These are phyloP conservation scores for Tubulanus polymorphus DNA, from an alignment of 2,888 invertebrate genomes.

Conservation along the genomic window DNA sequence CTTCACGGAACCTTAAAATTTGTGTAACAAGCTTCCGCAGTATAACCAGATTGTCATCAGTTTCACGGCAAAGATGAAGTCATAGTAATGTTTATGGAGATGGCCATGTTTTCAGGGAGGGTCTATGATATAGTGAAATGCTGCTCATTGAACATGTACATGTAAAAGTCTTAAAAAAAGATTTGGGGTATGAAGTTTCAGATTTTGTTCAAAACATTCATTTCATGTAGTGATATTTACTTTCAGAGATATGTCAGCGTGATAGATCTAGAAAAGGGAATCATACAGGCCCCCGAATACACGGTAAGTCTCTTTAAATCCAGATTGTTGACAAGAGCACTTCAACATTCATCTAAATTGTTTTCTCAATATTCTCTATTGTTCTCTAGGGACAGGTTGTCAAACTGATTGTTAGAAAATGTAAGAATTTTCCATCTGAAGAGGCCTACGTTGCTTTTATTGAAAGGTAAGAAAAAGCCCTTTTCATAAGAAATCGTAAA, in stretches of 20 bases:
- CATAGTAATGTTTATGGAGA: too few relatives aligned
- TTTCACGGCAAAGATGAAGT: too few relatives aligned
- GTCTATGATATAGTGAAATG: too few relatives aligned
- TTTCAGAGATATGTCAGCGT: slow-evolving; percentile 41
- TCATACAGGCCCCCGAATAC: slow-evolving; percentile 34
- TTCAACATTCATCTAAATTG: not conserved
- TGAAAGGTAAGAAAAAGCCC: slow-evolving; percentile 39
- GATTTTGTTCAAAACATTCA: too few relatives aligned
- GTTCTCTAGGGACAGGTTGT: slow-evolving; percentile 27
- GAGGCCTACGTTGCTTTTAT: slow-evolving; percentile 30
- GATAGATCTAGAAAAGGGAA: slow-evolving; percentile 37
- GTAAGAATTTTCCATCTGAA: slow-evolving; percentile 32
- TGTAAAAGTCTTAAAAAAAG: too few relatives aligned
- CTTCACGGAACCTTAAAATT: too few relatives aligned
- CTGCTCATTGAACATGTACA: too few relatives aligned
- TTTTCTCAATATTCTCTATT: slow-evolving; percentile 5
- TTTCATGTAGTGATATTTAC: not conserved
- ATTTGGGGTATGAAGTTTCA: too few relatives aligned
- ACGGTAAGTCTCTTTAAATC: slow-evolving; percentile 27
- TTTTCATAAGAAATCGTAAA: too few relatives aligned
- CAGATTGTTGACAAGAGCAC: not conserved
- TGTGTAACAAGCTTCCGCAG: too few relatives aligned
- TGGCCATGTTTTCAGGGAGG: too few relatives aligned
- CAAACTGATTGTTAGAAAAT: slow-evolving; percentile 25
- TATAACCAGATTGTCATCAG: too few relatives aligned